Conservation (phyloP, 1,140 invertebrate species). For the Asbolus verrucosus region DNA sequence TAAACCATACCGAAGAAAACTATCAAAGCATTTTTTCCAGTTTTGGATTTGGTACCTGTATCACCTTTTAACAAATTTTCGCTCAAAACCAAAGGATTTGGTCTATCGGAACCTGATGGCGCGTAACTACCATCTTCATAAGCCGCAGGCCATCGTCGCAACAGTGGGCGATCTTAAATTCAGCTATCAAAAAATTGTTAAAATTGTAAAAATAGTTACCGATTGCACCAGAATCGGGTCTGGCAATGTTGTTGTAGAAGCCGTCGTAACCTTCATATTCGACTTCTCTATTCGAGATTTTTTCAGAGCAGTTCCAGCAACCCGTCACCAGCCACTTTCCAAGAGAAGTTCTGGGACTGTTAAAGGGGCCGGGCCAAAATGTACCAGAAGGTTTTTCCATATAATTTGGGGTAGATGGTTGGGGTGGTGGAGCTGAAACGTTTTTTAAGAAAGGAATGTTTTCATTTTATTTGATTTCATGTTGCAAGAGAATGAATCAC, state of each 20-base stretch:
- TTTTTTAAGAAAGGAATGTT: no score
- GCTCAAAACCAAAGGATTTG: conserved; percentile 71
- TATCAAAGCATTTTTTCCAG: conserved; percentile 74
- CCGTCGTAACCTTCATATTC: conserved; percentile 74
- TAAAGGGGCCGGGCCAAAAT: background rate
- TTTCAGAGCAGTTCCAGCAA: conserved; percentile 4
- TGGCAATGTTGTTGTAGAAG: conserved; percentile 75
- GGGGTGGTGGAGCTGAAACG: no score
- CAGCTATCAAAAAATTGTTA: no score
- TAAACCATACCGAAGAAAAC: conserved; percentile 73
- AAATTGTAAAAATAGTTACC: no score
- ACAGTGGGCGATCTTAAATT: conserved; percentile 67
- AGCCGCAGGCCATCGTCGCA: conserved; percentile 70
- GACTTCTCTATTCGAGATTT: conserved; percentile 51
- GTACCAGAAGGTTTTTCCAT: background rate
- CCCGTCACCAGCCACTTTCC: conserved; percentile 44
- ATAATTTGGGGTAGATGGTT: no score
- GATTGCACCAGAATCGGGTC: conserved; percentile 70
- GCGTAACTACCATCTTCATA: conserved; percentile 76
- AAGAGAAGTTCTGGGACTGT: conserved; percentile 1
- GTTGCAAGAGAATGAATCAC: no score
- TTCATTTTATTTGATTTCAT: no score
- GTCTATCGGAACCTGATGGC: conserved; percentile 66
- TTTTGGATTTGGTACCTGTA: conserved; percentile 66
- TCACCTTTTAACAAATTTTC: conserved; percentile 68